These are phyloP conservation scores for Podiceps cristatus DNA, from an alignment of 2,113 vertebrate genomes.

Conservation along the genomic window DNA sequence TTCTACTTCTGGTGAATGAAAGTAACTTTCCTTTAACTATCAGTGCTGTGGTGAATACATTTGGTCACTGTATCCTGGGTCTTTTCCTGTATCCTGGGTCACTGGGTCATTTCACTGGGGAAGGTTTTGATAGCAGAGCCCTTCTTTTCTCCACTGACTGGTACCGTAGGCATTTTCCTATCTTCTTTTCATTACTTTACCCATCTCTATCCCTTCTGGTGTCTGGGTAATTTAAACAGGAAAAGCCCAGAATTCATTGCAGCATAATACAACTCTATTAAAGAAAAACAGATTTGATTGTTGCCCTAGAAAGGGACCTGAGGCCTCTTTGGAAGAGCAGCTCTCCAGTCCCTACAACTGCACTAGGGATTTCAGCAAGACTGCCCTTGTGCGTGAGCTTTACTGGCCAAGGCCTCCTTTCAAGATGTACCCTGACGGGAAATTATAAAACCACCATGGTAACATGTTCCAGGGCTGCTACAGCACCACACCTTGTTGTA, in stretches of 20 bases:
- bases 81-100: too few relatives aligned
- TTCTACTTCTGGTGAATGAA: conserved; percentile 42
- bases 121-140: conserved; percentile 55
- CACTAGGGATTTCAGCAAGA: neutral
- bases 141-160: conserved; percentile 22
- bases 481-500: neutral
- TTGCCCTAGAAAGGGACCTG: neutral
- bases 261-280: neutral
- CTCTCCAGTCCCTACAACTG: neutral
- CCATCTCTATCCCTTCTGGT: neutral
- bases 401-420: neutral
- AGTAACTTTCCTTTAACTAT: conserved; percentile 65
- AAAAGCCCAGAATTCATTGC: neutral
- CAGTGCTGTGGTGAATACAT: conserved; percentile 19
- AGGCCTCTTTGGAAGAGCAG: neutral
- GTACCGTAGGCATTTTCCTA: neutral
- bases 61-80: conserved; percentile 33
- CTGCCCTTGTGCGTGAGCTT: neutral
- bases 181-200: conserved; percentile 48
- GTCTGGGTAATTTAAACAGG: conserved; percentile 5
- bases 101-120: conserved; percentile 57
- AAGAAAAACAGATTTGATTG: neutral
- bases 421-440: neutral
- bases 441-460: neutral
- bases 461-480: neutral